Percentiles rank a stretch among this genome's conserved stretches.
Conservation (phyloP, 2,888 invertebrate species). For the Tipula confusa region DNA sequence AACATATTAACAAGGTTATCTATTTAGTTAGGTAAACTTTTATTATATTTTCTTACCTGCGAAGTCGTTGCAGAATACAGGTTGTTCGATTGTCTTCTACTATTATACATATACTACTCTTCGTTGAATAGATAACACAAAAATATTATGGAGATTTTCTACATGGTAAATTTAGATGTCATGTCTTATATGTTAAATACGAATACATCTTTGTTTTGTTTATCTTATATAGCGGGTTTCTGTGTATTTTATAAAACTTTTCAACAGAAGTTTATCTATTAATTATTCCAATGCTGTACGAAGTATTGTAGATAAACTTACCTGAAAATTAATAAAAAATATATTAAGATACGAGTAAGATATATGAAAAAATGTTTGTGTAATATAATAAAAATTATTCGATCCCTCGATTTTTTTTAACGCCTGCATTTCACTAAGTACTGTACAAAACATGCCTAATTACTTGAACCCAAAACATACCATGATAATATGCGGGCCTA, state of each 20-base stretch:
- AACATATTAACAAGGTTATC: not conserved
- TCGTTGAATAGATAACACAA: not conserved
- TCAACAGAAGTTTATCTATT: not conserved
- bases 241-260: not conserved
- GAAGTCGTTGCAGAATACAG: not conserved
- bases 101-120: not conserved
- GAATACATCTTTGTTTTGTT: not conserved
- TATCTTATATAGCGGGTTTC: not conserved
- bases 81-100: not conserved
- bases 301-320: not conserved
- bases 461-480: too few species aligned
- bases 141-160: not conserved
- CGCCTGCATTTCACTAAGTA: not conserved
- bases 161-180: not conserved
- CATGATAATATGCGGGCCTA: not conserved
- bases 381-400: not conserved
- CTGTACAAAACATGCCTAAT: not conserved
- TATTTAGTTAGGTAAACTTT: not conserved
- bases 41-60: not conserved
- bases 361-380: too few species aligned
- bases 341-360: not conserved
- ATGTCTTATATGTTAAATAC: too few species aligned
- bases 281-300: not conserved
- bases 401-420: not conserved
- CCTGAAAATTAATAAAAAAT: not conserved